A percentile compares a stretch with the other conserved stretches of the same genome.
phyloP scores from a whole-genome alignment of 2,113 vertebrate genomes.

The Periophthalmus modestus region DNA sequence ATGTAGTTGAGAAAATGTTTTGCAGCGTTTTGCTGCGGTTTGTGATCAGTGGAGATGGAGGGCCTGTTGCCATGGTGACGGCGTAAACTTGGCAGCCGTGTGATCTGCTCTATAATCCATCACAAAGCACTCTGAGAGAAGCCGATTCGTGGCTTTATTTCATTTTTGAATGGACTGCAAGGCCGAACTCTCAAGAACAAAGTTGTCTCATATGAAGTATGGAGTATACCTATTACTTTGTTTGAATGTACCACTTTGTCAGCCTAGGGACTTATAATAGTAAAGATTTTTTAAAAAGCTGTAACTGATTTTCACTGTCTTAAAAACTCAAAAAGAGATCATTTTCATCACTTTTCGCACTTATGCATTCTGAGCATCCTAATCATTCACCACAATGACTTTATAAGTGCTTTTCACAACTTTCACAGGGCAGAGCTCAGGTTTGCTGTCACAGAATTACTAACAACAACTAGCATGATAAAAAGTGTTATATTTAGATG shows the following conservation, averaged over 20 bases:
- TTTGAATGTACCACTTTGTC: background rate
- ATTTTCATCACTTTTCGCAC: too few species aligned
- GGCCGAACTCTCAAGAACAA: background rate
- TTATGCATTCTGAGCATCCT: too few species aligned
- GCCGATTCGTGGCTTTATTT: background rate
- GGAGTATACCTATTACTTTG: background rate
- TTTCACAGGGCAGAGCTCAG: too few species aligned
- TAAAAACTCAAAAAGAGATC: too few species aligned
- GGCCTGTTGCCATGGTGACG: background rate
- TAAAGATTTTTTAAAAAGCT: too few species aligned
- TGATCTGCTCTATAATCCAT: constrained; percentile 3
- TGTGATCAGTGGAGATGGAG: background rate
- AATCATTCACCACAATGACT: too few species aligned
- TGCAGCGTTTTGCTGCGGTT: background rate
- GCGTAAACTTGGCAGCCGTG: background rate
- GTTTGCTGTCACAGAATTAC: too few species aligned
- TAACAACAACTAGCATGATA: too few species aligned
- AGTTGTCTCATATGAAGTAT: background rate
- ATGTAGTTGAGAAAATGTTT: constrained; percentile 4
- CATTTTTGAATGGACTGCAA: background rate
- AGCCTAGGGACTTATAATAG: too few species aligned
- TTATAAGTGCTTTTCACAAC: too few species aligned
- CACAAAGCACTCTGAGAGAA: background rate
- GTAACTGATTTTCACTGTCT: too few species aligned
- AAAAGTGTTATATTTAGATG: too few species aligned